These are phyloP conservation scores for Mythimna lalbum DNA, from an alignment of 2,888 invertebrate genomes.

Conservation along the genomic window DNA sequence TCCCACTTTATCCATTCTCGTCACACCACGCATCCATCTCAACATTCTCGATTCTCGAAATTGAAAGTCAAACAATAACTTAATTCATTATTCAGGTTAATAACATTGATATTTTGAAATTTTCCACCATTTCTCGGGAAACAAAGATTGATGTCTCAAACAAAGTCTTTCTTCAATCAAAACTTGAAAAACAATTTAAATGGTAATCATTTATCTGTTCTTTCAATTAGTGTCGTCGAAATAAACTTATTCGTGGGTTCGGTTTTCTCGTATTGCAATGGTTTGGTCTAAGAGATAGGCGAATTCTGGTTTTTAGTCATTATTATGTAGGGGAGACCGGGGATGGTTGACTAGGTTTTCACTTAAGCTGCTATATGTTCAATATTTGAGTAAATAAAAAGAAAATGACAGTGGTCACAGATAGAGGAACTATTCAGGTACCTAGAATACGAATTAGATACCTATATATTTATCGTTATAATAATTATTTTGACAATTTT, in stretches of 20 bases:
- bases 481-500: too few relatives aligned
- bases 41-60: too few relatives aligned
- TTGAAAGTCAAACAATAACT: constrained; percentile 28
- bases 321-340: too few relatives aligned
- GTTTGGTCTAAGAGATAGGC: constrained; percentile 52
- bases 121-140: constrained; percentile 18
- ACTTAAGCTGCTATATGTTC: too few relatives aligned
- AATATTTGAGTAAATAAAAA: too few relatives aligned
- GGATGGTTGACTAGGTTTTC: too few relatives aligned
- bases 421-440: too few relatives aligned
- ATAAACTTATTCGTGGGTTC: constrained; percentile 73
- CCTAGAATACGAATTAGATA: too few relatives aligned
- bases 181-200: constrained; percentile 80
- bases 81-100: constrained; percentile 41
- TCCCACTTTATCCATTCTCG: too few relatives aligned
- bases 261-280: constrained; percentile 64
- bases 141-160: constrained; percentile 62
- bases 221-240: constrained; percentile 76
- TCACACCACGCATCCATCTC: too few relatives aligned
- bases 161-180: constrained; percentile 67
- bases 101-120: constrained; percentile 44
- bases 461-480: too few relatives aligned
- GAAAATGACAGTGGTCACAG: too few relatives aligned
- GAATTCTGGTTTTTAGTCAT: background rate
- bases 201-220: constrained; percentile 78